A percentile compares a stretch with the other conserved stretches of the same genome.
phyloP scores from a whole-genome alignment of 2,113 vertebrate genomes.

The Paramisgurnus dabryanus region DNA sequence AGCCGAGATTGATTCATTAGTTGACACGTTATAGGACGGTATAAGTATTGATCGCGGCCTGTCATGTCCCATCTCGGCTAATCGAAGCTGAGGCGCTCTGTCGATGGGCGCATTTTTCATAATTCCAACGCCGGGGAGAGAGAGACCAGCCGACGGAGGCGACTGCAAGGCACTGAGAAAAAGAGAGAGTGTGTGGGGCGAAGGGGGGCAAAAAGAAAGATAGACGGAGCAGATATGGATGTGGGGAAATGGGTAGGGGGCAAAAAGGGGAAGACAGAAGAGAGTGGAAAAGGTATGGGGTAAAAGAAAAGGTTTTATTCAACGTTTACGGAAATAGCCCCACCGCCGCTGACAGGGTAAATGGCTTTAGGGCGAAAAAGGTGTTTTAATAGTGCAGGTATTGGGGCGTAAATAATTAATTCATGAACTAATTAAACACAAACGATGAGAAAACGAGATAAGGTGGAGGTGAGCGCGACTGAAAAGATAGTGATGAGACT shows the following conservation, averaged over 20 bases:
- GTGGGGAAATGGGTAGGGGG: conserved; percentile 74
- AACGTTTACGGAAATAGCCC: conserved; percentile 56
- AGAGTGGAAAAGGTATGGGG: conserved; percentile 77
- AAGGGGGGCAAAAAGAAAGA: conserved; percentile 67
- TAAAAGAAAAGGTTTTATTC: conserved; percentile 57
- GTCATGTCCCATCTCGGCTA: conserved; percentile 98
- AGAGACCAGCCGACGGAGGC: conserved; percentile 79
- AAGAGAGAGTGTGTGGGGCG: conserved; percentile 62
- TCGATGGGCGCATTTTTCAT: conserved; percentile 99
- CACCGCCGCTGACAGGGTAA: conserved; percentile 40
- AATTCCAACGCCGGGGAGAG: conserved; percentile 91
- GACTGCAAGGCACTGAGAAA: conserved; percentile 75
- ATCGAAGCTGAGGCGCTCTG: conserved; percentile 98
- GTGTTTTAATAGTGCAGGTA: conserved; percentile 75
- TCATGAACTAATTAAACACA: conserved; percentile 79
- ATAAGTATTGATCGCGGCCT: conserved; percentile 98
- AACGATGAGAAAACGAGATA: conserved; percentile 75
- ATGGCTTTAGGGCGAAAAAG: conserved; percentile 59
- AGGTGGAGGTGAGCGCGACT: conserved; percentile 27
- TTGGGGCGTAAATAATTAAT: conserved; percentile 79
- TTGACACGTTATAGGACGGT: conserved; percentile 99
- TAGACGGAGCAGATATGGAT: conserved; percentile 73
- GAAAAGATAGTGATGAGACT: conserved; percentile 57
- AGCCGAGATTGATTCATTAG: conserved; percentile 99
- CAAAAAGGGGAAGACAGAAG: conserved; percentile 76